Evolutionary conservation across 2,113 vertebrate genomes (phyloP).

Genomic region (Pycnonotus jocosus): DNA sequence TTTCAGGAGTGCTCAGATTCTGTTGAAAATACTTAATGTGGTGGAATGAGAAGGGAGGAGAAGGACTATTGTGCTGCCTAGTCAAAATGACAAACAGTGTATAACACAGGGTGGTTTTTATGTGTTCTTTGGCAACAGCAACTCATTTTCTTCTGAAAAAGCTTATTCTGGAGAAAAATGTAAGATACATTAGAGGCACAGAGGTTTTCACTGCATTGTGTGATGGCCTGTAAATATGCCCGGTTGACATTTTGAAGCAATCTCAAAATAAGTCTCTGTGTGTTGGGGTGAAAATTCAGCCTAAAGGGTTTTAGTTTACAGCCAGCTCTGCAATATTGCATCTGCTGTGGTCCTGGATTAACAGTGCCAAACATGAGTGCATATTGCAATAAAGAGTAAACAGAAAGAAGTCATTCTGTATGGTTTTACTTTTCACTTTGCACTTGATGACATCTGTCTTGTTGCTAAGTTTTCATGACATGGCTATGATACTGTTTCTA

Average conservation of each 20-base stretch:
- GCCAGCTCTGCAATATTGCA: neutral
- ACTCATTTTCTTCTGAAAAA: neutral
- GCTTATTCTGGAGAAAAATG: neutral
- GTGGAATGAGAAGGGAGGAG: neutral
- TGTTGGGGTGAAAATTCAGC: neutral
- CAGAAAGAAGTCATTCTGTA: neutral
- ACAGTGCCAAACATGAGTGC: neutral
- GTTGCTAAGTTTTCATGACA: neutral
- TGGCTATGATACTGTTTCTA: neutral
- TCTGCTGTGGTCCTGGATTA: neutral
- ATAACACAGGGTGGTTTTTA: neutral
- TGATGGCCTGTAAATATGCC: neutral
- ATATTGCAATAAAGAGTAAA: neutral
- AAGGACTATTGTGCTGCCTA: neutral
- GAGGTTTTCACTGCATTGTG: neutral
- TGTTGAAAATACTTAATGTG: neutral
- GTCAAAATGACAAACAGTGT: neutral
- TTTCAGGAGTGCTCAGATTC: neutral
- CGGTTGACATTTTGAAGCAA: neutral
- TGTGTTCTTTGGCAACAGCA: neutral
- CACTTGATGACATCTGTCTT: neutral
- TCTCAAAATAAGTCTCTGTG: neutral
- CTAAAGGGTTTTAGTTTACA: neutral
- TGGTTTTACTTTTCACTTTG: neutral
- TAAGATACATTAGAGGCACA: neutral